phyloP scores from a whole-genome alignment of 64 coral and sea anemone genomes.

The Porites lutea region DNA sequence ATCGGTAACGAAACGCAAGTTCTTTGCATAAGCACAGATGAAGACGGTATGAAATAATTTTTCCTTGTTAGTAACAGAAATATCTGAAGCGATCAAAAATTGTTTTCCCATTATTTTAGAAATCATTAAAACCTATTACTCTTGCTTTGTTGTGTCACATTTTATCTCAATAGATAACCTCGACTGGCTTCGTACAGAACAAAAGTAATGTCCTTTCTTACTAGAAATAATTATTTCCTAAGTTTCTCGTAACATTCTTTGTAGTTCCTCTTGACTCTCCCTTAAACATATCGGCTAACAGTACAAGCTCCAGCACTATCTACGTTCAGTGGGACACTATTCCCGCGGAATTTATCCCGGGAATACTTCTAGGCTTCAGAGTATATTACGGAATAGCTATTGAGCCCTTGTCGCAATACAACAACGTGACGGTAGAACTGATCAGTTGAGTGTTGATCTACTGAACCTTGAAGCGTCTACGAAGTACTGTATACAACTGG shows the following conservation, averaged over 20 bases:
- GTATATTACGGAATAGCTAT: neutral
- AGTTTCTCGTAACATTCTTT: neutral
- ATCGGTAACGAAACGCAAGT: neutral
- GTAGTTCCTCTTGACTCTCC: constrained; percentile 29
- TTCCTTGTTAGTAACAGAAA: no score
- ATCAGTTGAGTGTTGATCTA: neutral
- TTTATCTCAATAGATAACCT: no score
- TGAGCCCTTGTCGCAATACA: neutral
- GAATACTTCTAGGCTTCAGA: constrained; percentile 25
- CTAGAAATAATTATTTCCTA: neutral
- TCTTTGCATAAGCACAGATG: neutral
- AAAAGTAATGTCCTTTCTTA: no score
- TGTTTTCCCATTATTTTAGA: no score
- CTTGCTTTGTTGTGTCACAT: no score
- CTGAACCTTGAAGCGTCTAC: neutral
- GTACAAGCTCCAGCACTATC: constrained; percentile 20
- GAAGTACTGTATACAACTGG: constrained; percentile 36
- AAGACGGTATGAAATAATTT: no score
- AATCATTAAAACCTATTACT: no score
- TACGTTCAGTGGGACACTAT: neutral
- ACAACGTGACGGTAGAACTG: neutral
- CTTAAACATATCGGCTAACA: neutral
- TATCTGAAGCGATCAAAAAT: no score
- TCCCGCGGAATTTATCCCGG: neutral
- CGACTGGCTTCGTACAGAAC: no score